Conservation (phyloP, 2,888 invertebrate genomes). For the Dynastes maya region DNA sequence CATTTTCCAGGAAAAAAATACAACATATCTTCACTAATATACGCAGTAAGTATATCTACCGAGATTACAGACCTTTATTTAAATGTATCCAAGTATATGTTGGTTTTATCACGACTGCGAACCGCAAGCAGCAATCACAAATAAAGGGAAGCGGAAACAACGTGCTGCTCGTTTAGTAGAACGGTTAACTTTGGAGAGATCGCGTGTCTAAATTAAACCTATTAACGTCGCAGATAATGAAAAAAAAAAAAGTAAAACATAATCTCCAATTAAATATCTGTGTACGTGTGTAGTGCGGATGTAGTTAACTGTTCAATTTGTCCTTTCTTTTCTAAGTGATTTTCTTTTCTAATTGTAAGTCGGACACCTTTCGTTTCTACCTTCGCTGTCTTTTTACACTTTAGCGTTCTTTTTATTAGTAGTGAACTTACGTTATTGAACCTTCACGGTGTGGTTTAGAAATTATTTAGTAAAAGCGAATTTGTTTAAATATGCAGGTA, state of each 20-base stretch:
- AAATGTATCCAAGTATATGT: background rate
- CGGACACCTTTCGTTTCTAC: background rate
- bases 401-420: no score
- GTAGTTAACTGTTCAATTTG: background rate
- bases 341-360: background rate
- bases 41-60: no score
- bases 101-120: constrained; percentile 10
- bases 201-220: constrained; percentile 25
- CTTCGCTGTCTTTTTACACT: background rate
- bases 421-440: no score
- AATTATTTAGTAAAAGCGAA: no score
- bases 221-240: no score
- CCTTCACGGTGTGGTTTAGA: no score
- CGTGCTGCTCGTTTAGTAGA: background rate
- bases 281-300: background rate
- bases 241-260: background rate
- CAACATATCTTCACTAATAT: background rate
- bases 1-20: no score
- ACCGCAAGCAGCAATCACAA: constrained; percentile 7
- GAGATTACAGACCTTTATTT: no score
- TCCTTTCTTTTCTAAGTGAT: background rate
- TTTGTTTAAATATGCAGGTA: no score
- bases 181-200: constrained; percentile 2
- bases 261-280: background rate
- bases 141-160: constrained; percentile 17